Base-by-base conservation (phyloP, 1,140 invertebrate genomes). In the Leptonema lineaticorne region DNA sequence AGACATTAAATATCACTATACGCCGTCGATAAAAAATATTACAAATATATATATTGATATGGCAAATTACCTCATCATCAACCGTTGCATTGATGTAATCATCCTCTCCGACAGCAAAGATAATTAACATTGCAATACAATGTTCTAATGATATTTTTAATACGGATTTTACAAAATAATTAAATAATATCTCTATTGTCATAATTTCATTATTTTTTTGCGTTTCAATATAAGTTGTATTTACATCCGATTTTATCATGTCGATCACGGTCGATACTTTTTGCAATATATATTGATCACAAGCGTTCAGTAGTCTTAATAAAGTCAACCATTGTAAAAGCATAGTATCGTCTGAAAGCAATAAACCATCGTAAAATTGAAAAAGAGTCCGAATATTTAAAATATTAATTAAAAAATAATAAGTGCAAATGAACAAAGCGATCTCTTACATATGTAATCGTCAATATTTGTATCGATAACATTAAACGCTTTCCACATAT, bases 301-400 rank as follows among this genome's bases (percentile, higher is more conserved):
- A 78, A 64, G 80, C 80, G 45, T 78, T 78, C 11, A 80, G 58
- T 0, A 78, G 30, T 11, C 72, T 74, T 0, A 77, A 71, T 18
- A 76, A 24, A 1, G 73, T 76, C 1, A 75, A 71, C 69, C 74
- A 79, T 16, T 77, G 18, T 0, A 75, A 75, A 2, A 78, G 69
- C 53, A 70, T 75, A 26, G 72, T 74, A 56, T 78, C 77, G 33
- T 77, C 79, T 81, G 73, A 6, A 76, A 74, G 63, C 69, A 63
- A n/a, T 22, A 16, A 20, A 46, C 16, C 26, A 3, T 66, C 28
- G 37, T 14, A 4, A 41, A 4, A 41, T 11, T 41, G 16, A 33
- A 5, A 33, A 11, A 33, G 5, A 33, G 30, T 11, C 30, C 5
- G 11, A 6, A 33, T 33, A 6, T 33, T 33, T 33, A 33, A n/a